Conservation (phyloP, 2,888 invertebrate species). For the Andrena marginata region DNA sequence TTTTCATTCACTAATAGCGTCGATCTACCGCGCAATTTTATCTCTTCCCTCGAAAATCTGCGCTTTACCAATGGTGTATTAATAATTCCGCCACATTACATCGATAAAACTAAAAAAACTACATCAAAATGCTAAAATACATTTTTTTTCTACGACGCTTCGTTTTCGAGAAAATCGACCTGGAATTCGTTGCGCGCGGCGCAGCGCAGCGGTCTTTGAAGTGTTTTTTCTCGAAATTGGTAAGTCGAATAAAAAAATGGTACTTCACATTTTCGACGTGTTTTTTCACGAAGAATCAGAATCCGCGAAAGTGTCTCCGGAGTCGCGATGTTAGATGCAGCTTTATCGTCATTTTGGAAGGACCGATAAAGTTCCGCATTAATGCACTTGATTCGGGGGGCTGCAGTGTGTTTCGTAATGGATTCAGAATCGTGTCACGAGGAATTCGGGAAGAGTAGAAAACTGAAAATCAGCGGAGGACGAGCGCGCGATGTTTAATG, state of each 20-base stretch:
- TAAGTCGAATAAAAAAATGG: background rate
- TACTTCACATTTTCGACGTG: no score
- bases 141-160: no score
- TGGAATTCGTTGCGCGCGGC: background rate
- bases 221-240: background rate
- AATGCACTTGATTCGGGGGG: constrained; percentile 19
- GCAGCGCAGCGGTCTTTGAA: background rate
- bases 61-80: background rate
- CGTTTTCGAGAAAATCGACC: background rate
- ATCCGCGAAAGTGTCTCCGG: background rate
- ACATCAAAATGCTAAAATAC: no score
- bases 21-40: background rate
- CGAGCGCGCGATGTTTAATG: constrained; percentile 71
- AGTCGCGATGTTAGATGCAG: background rate
- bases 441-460: constrained; percentile 14
- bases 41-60: background rate
- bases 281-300: background rate
- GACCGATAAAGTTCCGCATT: background rate
- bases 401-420: constrained; percentile 6
- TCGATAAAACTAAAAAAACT: no score
- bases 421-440: constrained; percentile 22
- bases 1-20: constrained; percentile 5
- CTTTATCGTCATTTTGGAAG: background rate
- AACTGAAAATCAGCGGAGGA: constrained; percentile 46
- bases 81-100: background rate